These are phyloP conservation scores for Cyanoramphus novaezelandiae DNA, from an alignment of 2,113 vertebrate species.

Conservation along the genomic window DNA sequence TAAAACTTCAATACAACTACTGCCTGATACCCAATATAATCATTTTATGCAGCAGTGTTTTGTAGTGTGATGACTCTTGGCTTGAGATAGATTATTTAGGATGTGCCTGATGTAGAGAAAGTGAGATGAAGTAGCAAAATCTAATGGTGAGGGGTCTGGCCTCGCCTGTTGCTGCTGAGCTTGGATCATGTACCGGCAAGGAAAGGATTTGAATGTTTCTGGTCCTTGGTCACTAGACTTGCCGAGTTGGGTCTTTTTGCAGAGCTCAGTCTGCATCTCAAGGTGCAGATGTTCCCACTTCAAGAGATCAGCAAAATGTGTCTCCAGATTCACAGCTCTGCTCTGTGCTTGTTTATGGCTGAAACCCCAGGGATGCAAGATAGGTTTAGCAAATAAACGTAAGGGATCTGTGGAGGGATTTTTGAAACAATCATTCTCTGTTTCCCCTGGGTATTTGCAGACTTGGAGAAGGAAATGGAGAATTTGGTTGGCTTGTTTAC, in stretches of 20 bases:
- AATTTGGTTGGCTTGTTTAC: constrained; percentile 1
- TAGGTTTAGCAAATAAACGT: not conserved
- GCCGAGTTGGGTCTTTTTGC: not conserved
- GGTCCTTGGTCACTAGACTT: not conserved
- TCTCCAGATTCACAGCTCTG: not conserved
- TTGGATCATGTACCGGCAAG: rapidly evolving
- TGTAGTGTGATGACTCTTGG: rapidly evolving
- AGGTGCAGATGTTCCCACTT: not conserved
- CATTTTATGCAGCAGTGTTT: not conserved
- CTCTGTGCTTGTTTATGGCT: not conserved
- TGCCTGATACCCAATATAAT: not conserved
- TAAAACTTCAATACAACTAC: not conserved
- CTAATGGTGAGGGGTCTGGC: not conserved
- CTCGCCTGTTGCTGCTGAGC: not conserved
- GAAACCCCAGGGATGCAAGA: not conserved
- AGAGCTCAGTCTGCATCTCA: not conserved
- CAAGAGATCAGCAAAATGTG: not conserved
- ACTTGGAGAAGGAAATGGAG: not conserved
- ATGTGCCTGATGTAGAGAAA: not conserved
- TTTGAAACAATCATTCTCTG: constrained; percentile 1
- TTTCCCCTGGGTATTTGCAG: constrained; percentile 37
- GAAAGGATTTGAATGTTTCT: not conserved
- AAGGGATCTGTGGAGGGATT: not conserved
- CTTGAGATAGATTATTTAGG: not conserved
- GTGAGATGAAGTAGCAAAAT: not conserved